A percentile compares a stretch with the other conserved stretches of the same genome.
phyloP scores from a whole-genome alignment of 2,888 invertebrate genomes.

The Neoascia interrupta region DNA sequence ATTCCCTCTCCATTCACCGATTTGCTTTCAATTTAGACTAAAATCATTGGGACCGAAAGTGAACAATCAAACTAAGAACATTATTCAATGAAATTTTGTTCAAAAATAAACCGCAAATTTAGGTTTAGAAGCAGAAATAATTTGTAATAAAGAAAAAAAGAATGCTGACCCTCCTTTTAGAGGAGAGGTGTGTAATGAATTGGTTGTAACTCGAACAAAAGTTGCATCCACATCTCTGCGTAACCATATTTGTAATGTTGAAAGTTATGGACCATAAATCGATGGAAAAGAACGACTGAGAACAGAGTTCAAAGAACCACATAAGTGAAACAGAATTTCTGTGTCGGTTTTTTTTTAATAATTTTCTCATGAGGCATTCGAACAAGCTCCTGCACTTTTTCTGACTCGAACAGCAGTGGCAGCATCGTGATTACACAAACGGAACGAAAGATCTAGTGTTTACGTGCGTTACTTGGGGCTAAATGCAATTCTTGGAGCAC shows the following conservation, averaged over 20 bases:
- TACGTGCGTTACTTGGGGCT: constrained; percentile 53
- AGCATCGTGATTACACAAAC: constrained; percentile 46
- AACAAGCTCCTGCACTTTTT: constrained; percentile 57
- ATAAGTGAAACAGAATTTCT: constrained; percentile 52
- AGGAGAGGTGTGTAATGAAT: too few relatives aligned
- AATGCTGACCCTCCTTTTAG: too few relatives aligned
- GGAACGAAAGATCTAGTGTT: constrained; percentile 52
- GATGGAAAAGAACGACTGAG: constrained; percentile 23
- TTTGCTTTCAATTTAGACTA: too few relatives aligned
- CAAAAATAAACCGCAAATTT: too few relatives aligned
- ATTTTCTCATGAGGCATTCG: not conserved
- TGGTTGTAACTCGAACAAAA: too few relatives aligned
- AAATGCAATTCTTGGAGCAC: not conserved
- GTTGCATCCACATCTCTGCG: too few relatives aligned
- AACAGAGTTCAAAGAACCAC: constrained; percentile 61
- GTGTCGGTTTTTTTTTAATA: not conserved
- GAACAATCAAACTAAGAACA: too few relatives aligned
- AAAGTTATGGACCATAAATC: constrained; percentile 65
- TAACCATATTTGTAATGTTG: constrained; percentile 59
- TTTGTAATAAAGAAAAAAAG: too few relatives aligned
- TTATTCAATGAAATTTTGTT: too few relatives aligned
- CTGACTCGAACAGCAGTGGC: constrained; percentile 15
- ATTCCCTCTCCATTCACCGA: too few relatives aligned
- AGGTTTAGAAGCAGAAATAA: too few relatives aligned
- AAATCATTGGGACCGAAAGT: too few relatives aligned